These are phyloP conservation scores for Dasysyrphus albostriatus DNA, from an alignment of 2,888 invertebrate species.

Conservation along the genomic window DNA sequence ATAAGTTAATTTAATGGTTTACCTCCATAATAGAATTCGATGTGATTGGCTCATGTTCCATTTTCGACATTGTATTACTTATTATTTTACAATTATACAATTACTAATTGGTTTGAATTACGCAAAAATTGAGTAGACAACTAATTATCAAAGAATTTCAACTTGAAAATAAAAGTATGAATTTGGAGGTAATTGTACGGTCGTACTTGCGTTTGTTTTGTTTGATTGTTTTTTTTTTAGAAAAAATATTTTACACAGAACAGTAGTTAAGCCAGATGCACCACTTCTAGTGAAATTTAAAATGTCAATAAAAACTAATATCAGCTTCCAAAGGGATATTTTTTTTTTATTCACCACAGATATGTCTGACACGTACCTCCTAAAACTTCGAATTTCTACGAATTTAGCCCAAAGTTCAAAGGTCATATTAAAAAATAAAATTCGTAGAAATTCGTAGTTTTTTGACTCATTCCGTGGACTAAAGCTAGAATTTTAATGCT, in stretches of 20 bases:
- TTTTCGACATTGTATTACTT: slow-evolving; percentile 85
- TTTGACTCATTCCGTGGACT: too few relatives aligned
- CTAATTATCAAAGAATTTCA: background rate
- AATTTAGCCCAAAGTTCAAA: too few relatives aligned
- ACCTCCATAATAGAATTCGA: slow-evolving; percentile 95
- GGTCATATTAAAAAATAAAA: too few relatives aligned
- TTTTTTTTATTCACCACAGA: too few relatives aligned
- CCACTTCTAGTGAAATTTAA: background rate
- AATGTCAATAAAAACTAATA: too few relatives aligned
- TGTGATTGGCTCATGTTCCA: slow-evolving; percentile 91
- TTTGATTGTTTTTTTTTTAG: slow-evolving; percentile 10
- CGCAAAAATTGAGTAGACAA: background rate
- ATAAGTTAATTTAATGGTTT: slow-evolving; percentile 78
- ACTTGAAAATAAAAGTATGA: background rate
- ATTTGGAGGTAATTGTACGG: background rate
- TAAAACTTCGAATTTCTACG: too few relatives aligned
- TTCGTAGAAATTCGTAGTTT: too few relatives aligned
- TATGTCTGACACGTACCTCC: too few relatives aligned
- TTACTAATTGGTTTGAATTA: background rate
- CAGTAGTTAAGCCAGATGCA: background rate
- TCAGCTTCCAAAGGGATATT: too few relatives aligned
- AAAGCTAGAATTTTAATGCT: too few relatives aligned
- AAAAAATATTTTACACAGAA: background rate
- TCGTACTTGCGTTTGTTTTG: slow-evolving; percentile 17
- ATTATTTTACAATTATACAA: background rate